These are phyloP conservation scores for Phalloptychus januarius DNA, from an alignment of 2,797 vertebrate genomes.

Conservation along the genomic window DNA sequence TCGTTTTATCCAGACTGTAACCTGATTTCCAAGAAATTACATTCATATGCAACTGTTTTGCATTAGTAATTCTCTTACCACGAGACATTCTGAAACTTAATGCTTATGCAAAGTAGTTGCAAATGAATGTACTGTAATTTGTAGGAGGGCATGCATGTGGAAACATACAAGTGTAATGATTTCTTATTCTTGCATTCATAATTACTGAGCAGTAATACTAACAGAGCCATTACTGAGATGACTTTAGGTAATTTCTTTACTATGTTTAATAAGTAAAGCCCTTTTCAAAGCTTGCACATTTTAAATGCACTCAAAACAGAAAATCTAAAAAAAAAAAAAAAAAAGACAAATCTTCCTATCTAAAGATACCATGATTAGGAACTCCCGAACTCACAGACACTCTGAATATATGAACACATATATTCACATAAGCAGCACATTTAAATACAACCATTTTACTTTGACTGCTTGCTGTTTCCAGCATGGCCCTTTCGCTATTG, in stretches of 20 bases:
- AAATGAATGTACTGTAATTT: slow-evolving; percentile 42
- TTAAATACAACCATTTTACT: slow-evolving; percentile 13
- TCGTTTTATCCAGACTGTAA: slow-evolving; percentile 8
- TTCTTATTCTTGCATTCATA: slow-evolving; percentile 11
- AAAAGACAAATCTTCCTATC: no score
- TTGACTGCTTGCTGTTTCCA: slow-evolving; percentile 51
- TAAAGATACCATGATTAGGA: not conserved
- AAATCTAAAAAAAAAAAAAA: not conserved
- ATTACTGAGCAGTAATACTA: slow-evolving; percentile 18
- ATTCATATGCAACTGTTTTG: slow-evolving; percentile 24
- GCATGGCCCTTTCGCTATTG: slow-evolving; percentile 33
- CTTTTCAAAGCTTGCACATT: not conserved
- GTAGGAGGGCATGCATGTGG: slow-evolving; percentile 8
- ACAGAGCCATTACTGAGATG: slow-evolving; percentile 1
- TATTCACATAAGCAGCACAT: slow-evolving; percentile 20
- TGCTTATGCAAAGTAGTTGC: slow-evolving; percentile 34
- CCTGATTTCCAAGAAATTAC: slow-evolving; percentile 18
- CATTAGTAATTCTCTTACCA: slow-evolving; percentile 32
- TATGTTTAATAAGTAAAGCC: slow-evolving; percentile 30
- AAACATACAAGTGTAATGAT: slow-evolving; percentile 30
- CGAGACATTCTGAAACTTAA: slow-evolving; percentile 27
- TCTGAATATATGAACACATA: not conserved
- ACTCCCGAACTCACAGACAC: slow-evolving; percentile 9
- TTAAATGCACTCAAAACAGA: slow-evolving; percentile 1
- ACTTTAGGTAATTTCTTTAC: slow-evolving; percentile 1